Evolutionary conservation across 2,888 invertebrate genomes (phyloP).

Genomic region (Spodoptera littoralis): DNA sequence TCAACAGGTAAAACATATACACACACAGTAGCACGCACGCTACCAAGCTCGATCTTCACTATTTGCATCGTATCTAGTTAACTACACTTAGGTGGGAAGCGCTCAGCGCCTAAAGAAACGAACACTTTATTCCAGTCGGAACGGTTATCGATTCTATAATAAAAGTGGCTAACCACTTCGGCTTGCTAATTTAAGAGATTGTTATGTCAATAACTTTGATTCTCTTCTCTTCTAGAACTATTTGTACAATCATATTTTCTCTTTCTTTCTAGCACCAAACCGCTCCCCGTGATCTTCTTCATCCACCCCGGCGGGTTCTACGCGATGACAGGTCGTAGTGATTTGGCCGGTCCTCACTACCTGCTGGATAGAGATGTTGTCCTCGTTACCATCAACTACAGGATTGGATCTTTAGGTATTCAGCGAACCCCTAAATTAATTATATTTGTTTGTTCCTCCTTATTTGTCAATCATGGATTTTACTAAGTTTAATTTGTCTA

Average conservation of each 20-base stretch:
- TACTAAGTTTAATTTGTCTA: slow-evolving; percentile 56
- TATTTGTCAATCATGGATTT: no score
- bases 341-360: slow-evolving; percentile 89
- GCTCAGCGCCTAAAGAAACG: no score
- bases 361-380: slow-evolving; percentile 91
- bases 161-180: no score
- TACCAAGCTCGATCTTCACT: neutral
- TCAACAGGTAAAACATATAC: slow-evolving; percentile 26
- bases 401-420: slow-evolving; percentile 86
- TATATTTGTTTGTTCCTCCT: no score
- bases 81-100: no score
- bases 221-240: neutral
- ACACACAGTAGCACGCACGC: no score
- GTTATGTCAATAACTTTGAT: no score
- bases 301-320: slow-evolving; percentile 92
- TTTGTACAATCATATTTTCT: neutral
- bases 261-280: slow-evolving; percentile 56
- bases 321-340: slow-evolving; percentile 71
- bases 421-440: no score
- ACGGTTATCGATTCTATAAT: no score
- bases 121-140: no score
- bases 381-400: slow-evolving; percentile 90
- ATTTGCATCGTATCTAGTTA: no score
- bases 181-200: no score
- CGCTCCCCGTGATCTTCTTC: slow-evolving; percentile 90